Evolutionary conservation across 2,113 vertebrate genomes (phyloP), one percentile per base, ranked within the genome.

Genomic region (Dipodomys stephensi): DNA sequence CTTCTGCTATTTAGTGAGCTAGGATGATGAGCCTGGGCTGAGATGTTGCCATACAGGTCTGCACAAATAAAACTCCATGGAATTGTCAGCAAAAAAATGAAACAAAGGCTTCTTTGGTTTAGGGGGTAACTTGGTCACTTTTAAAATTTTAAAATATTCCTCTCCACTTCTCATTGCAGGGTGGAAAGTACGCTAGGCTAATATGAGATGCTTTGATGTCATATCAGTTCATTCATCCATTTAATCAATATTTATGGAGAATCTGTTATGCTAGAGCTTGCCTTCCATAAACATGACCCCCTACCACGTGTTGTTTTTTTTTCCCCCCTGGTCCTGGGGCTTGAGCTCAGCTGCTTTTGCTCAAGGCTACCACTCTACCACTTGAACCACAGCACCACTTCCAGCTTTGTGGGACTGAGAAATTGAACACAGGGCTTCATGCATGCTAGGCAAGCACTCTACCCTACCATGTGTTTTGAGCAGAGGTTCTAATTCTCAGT

Each of bases 81-180:
- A 11, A 28, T 60, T 82, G 28, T 35, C 77, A 8, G 57, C 77
- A 87, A 57, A 80, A 80, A 91, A 93, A 92, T n/a, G 28, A 93
- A 87, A 82, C 10, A 39, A 65, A 39, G 39, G 13, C 11, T 27
- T 92, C 62, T 80, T 91, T 39, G 25, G 19, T 93, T 88, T 84
- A 84, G 57, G 57, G 49, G 18, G 27, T 22, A 7, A 68, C 1
- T 65, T 49, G 22, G 23, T 7, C 95, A 71, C 23, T 16, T 81
- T 92, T 62, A 83, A 25, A 95, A 65, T 86, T 13, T 93, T 86
- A 78, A 81, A 83, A 28, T 18, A 60, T 16, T 5, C 57, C 4
- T 3, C 9, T 57, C 32, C 8, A n/a, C 64, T 71, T 32, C 39
- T 67, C 8, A 82, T 32, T 93, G 46, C 46, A 76, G 30, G 2